Evolutionary conservation across 2,888 invertebrate genomes (phyloP).

Genomic region (Neria commutata): DNA sequence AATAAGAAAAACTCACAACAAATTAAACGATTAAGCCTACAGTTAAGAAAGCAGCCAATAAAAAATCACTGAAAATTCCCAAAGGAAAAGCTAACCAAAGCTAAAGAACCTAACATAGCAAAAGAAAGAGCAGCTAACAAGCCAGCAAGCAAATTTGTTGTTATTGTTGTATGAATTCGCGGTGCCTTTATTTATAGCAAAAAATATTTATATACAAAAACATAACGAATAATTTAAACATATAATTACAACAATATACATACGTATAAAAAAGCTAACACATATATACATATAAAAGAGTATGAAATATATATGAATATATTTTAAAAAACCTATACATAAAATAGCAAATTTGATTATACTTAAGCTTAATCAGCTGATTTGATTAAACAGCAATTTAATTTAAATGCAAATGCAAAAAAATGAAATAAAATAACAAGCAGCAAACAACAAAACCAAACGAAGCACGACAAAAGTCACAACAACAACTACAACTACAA

Average conservation of each 20-base stretch:
- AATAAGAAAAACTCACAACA: slow-evolving; percentile 4
- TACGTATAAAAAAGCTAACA: neutral
- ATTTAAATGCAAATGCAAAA: slow-evolving; percentile 35
- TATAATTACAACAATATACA: slow-evolving; percentile 26
- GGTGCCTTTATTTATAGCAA: slow-evolving; percentile 58
- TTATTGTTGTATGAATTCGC: slow-evolving; percentile 57
- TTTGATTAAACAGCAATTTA: too few species aligned
- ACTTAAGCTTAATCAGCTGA: too few species aligned
- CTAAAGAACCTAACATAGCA: slow-evolving; percentile 20
- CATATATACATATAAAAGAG: slow-evolving; percentile 25
- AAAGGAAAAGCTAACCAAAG: slow-evolving; percentile 5
- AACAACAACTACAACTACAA: neutral
- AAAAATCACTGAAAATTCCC: slow-evolving; percentile 16
- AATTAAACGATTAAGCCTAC: too few species aligned
- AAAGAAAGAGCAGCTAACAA: slow-evolving; percentile 23
- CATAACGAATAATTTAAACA: slow-evolving; percentile 29
- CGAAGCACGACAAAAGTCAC: neutral
- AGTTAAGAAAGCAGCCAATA: too few species aligned
- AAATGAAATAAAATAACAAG: slow-evolving; percentile 16
- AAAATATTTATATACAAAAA: slow-evolving; percentile 40
- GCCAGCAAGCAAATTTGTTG: slow-evolving; percentile 15
- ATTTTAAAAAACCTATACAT: slow-evolving; percentile 1
- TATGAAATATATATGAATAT: slow-evolving; percentile 32
- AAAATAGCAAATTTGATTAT: neutral
- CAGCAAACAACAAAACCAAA: neutral